phyloP scores from a whole-genome alignment of 2,888 invertebrate species.

The Meganola albula region DNA sequence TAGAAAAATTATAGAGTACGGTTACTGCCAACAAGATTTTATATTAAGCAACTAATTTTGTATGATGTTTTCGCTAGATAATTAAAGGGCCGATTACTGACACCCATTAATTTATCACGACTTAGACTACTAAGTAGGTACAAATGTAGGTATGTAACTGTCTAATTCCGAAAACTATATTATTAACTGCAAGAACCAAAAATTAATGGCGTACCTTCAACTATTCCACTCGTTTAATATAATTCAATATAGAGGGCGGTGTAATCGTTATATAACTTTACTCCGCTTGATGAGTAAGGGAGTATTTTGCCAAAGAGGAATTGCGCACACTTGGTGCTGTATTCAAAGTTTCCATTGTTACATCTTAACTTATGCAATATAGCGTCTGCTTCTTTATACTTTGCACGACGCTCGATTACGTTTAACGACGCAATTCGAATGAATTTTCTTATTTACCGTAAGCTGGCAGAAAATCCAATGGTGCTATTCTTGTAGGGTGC shows the following conservation, averaged over 20 bases:
- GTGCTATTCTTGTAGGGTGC: constrained; percentile 47
- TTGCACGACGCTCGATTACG: constrained; percentile 74
- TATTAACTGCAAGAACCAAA: too few species aligned
- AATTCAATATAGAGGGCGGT: constrained; percentile 5
- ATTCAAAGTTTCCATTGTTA: constrained; percentile 73
- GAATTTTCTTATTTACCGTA: constrained; percentile 75
- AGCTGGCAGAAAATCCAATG: constrained; percentile 62
- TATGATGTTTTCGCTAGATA: too few species aligned
- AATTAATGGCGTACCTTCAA: too few species aligned
- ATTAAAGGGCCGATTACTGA: too few species aligned
- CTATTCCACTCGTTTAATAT: too few species aligned
- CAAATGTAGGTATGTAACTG: too few species aligned
- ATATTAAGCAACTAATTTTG: too few species aligned
- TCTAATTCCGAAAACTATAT: too few species aligned
- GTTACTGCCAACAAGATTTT: too few species aligned
- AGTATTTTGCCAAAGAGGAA: constrained; percentile 59
- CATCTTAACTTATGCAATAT: constrained; percentile 76
- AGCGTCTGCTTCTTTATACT: constrained; percentile 74
- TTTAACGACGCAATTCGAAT: constrained; percentile 70
- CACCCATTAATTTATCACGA: too few species aligned
- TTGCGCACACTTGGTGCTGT: constrained; percentile 66
- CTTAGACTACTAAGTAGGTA: too few species aligned
- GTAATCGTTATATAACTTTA: constrained; percentile 44
- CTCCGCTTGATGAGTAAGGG: constrained; percentile 47
- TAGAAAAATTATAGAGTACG: too few species aligned